These are phyloP conservation scores for Artibeus jamaicensis DNA, from an alignment of 2,797 vertebrate genomes.

Conservation along the genomic window DNA sequence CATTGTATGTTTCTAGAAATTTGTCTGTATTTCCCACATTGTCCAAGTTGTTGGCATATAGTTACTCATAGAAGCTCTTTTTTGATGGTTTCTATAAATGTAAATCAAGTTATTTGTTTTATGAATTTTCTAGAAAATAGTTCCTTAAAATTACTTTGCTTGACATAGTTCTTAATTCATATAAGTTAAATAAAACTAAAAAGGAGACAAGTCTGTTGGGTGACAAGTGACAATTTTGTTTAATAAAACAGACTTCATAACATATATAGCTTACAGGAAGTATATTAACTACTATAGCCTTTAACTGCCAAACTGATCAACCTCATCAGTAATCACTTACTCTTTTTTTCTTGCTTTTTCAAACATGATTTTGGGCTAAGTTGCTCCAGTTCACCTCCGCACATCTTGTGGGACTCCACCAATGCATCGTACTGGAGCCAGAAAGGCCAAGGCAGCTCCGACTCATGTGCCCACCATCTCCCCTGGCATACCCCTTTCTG, in stretches of 20 bases:
- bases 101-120: not conserved
- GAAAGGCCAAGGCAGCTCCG: not conserved
- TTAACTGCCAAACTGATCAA: not conserved
- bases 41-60: no score
- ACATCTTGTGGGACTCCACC: not conserved
- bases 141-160: not conserved
- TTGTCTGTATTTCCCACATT: no score
- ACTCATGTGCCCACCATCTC: not conserved
- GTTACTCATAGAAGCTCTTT: not conserved
- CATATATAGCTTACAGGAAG: not conserved
- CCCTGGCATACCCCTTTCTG: not conserved
- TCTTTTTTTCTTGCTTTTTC: not conserved
- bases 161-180: not conserved
- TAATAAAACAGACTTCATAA: not conserved
- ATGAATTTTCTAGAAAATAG: not conserved
- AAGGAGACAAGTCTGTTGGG: not conserved
- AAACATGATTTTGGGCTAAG: not conserved
- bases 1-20: no score
- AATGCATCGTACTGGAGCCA: not conserved
- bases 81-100: not conserved
- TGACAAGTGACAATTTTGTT: slow-evolving; percentile 22
- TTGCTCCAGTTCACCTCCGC: not conserved
- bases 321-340: not conserved
- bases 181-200: not conserved
- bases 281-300: not conserved